These are phyloP conservation scores for Microplitis manilae DNA, from an alignment of 2,888 invertebrate species.

Conservation along the genomic window DNA sequence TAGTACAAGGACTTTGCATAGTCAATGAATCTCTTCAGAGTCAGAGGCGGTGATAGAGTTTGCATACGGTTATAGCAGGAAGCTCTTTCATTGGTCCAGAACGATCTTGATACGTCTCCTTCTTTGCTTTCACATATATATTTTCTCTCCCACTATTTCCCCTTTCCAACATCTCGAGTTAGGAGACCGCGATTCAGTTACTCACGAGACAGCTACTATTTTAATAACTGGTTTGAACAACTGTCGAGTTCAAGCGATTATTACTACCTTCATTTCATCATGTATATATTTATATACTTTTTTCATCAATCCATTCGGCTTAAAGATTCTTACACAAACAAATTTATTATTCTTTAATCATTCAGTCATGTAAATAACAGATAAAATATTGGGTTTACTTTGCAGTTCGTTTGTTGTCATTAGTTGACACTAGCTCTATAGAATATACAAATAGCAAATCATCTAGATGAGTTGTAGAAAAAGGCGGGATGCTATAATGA, in stretches of 20 bases:
- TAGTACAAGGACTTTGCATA: slow-evolving; percentile 64
- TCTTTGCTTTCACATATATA: slow-evolving; percentile 31
- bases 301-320: too few relatives aligned
- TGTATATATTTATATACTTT: too few relatives aligned
- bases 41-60: slow-evolving; percentile 66
- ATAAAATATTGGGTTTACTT: too few relatives aligned
- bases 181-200: slow-evolving; percentile 14
- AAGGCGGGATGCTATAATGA: slow-evolving; percentile 47
- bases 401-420: too few relatives aligned
- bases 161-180: slow-evolving; percentile 34
- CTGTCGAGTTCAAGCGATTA: neutral
- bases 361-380: too few relatives aligned
- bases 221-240: neutral
- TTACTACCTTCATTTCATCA: neutral
- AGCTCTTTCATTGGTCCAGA: slow-evolving; percentile 69
- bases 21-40: slow-evolving; percentile 59
- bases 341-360: too few relatives aligned
- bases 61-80: slow-evolving; percentile 66
- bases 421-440: too few relatives aligned
- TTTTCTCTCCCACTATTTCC: slow-evolving; percentile 53
- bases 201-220: neutral
- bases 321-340: too few relatives aligned
- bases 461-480: neutral
- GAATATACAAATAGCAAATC: neutral
- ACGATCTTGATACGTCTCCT: slow-evolving; percentile 57